Base-by-base conservation (phyloP, 2,888 invertebrate species). In the Drosophila buzzatii region DNA sequence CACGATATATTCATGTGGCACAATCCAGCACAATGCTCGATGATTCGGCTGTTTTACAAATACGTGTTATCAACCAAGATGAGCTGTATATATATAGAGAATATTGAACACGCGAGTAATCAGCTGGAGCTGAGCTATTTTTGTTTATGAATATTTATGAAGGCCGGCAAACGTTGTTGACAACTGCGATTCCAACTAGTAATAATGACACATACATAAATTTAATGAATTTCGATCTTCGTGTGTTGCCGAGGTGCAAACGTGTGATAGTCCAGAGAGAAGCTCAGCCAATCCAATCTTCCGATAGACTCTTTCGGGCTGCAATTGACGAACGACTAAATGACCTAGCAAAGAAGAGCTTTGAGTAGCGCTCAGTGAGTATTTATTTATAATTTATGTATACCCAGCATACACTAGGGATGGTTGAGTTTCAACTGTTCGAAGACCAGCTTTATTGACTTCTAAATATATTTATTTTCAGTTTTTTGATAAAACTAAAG, bases 131-230 rank as follows among this genome's bases (percentile, higher is more conserved):
- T 1, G 7, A 3, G 18, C 12, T 18, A 6, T 12, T 51, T n/a
- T 51, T n/a, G n/a, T 31, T 49, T 18, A 12, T n/a, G 33, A 51
- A 31, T 18, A 10, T n/a, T 31, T n/a, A n/a, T 31, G 31, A 31
- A 49, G 31, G 31, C 3, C 31, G 12, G n/a, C 49, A 33, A 49
- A 31, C 18, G 2, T 33, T 33, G 49, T 49, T 33, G 18, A 49
- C n/a, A 12, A 16, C 45, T 8, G 45, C 45, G 23, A 45, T 10
- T 45, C 23, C 23, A 7, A 23, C 45, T 3, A 45, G 18, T 49
- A 49, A 33, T 18, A 49, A 33, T 49, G 31, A 49, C 31, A 33
- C 49, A 49, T 49, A 33, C 49, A 49, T 49, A 12, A 18, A 51
- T 51, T 49, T 47, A 3, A 1, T 47, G 16, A 16, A 27, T 47